Evolutionary conservation across 2,113 vertebrate genomes (phyloP).

Genomic region (Craseonycteris thonglongyai): DNA sequence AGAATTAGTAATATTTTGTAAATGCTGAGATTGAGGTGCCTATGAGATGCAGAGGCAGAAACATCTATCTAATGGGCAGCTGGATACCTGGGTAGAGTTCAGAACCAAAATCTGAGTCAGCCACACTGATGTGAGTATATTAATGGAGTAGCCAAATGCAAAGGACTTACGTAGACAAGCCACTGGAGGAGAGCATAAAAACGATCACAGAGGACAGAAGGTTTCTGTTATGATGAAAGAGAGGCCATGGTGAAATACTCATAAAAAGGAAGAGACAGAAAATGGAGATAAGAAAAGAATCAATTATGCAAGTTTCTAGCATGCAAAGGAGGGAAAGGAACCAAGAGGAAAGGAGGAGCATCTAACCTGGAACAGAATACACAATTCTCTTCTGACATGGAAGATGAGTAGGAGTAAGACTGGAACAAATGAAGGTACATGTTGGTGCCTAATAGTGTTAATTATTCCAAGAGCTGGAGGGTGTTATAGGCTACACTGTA

Average conservation of each 20-base stretch:
- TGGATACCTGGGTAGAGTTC: not conserved
- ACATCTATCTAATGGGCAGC: not conserved
- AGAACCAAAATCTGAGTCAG: not conserved
- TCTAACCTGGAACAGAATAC: not conserved
- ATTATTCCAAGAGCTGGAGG: not conserved
- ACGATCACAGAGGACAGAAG: not conserved
- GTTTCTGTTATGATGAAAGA: not conserved
- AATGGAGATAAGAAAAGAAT: not conserved
- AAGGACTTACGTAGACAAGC: not conserved
- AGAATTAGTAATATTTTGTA: not conserved
- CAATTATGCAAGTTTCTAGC: not conserved
- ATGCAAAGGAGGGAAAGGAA: not conserved
- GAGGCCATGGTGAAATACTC: not conserved
- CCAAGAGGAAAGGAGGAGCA: not conserved
- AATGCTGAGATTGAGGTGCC: not conserved
- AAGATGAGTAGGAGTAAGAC: not conserved
- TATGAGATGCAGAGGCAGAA: not conserved
- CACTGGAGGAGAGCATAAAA: not conserved
- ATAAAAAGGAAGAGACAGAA: not conserved
- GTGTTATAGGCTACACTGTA: not conserved
- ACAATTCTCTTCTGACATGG: not conserved
- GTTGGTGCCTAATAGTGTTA: rapidly evolving
- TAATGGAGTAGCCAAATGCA: not conserved
- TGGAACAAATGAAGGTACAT: not conserved
- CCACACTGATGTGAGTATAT: not conserved